These are phyloP conservation scores for Julus scandinavius DNA, from an alignment of 2,888 invertebrate species.

Conservation along the genomic window DNA sequence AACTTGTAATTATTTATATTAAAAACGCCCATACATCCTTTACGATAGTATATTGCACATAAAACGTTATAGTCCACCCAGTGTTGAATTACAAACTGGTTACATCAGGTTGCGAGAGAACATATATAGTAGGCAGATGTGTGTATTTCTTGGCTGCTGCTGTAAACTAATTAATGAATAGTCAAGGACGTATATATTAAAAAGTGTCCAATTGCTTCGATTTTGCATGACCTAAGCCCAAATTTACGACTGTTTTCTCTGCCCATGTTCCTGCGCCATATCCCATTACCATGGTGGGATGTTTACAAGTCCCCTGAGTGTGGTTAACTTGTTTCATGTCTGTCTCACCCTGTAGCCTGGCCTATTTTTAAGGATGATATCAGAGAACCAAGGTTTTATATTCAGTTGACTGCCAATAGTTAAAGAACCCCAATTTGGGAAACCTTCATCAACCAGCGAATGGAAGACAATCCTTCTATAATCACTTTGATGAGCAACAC, in stretches of 20 bases:
- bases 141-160: not conserved
- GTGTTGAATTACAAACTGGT: conserved; percentile 52
- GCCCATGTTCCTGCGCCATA: not conserved
- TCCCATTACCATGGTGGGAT: not conserved
- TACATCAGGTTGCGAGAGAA: conserved; percentile 35
- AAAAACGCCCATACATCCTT: not conserved
- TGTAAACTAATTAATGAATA: conserved; percentile 18
- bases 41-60: not conserved
- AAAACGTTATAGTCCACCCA: conserved; percentile 47
- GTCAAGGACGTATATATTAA: conserved; percentile 22
- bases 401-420: not conserved
- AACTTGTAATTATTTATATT: not conserved
- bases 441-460: not conserved
- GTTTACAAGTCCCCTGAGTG: not conserved
- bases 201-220: not conserved
- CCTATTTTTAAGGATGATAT: conserved; percentile 1
- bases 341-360: conserved; percentile 8
- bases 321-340: not conserved
- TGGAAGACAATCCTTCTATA: not conserved
- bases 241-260: conserved; percentile 27
- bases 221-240: conserved; percentile 21
- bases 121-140: not conserved
- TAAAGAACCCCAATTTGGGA: not conserved
- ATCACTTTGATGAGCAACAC: not conserved
- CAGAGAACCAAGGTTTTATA: not conserved